Percentiles rank a stretch among this genome's conserved stretches.
phyloP scores from a whole-genome alignment of 2,888 invertebrate genomes.

The Glaucopsyche alexis region DNA sequence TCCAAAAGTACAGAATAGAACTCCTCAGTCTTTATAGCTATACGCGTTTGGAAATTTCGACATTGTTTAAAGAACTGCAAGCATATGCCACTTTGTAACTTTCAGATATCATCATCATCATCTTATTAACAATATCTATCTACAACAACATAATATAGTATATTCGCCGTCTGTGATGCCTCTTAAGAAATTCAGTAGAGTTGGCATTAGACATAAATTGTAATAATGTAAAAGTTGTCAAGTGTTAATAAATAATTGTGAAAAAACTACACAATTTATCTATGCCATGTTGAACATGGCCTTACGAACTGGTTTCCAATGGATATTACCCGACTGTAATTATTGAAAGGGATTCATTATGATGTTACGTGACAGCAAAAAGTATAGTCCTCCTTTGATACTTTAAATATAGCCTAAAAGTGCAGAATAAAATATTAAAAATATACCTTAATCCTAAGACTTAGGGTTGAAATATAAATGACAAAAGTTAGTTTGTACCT shows the following conservation, averaged over 20 bases:
- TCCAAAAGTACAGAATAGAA: too few species aligned
- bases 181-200: background rate
- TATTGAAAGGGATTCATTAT: slow-evolving; percentile 68
- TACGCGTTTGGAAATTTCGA: too few species aligned
- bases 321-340: slow-evolving; percentile 59
- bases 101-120: too few species aligned
- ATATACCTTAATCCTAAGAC: background rate
- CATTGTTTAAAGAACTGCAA: too few species aligned
- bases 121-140: too few species aligned
- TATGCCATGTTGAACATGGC: background rate
- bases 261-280: background rate
- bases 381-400: slow-evolving; percentile 24
- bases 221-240: too few species aligned
- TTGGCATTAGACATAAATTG: background rate
- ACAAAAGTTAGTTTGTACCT: background rate
- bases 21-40: too few species aligned
- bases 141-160: too few species aligned
- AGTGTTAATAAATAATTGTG: too few species aligned
- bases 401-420: slow-evolving; percentile 24
- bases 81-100: too few species aligned
- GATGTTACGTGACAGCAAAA: slow-evolving; percentile 63
- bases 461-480: slow-evolving; percentile 8
- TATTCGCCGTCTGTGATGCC: too few species aligned
- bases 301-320: slow-evolving; percentile 41
- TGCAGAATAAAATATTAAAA: background rate